Base-by-base conservation (phyloP, 2,113 vertebrate genomes). In the Pseudopodoces humilis region DNA sequence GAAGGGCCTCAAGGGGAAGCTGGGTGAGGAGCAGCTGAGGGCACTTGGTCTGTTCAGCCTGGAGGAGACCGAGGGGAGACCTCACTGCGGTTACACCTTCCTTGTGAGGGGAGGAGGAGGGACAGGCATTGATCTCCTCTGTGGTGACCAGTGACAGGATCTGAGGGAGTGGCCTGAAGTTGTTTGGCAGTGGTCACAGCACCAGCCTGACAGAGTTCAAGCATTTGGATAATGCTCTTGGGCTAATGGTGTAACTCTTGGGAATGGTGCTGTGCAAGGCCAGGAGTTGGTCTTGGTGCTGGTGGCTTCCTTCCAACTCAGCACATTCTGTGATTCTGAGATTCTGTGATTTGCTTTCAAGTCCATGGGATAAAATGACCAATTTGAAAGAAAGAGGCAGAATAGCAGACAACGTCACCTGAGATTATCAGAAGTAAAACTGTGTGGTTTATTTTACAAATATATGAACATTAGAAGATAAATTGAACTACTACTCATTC, bases 251-350 rank as follows among this genome's bases (percentile, higher is more conserved):
- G 31, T 15, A 25, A 53, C 23, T 71, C 47, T 9, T 31, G 47
- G 67, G 39, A 10, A 6, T 37, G 31, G 16, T 53, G 39, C 47
- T 2, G 4, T 72, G 41, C 39, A 39, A 1, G 22, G 22, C 28
- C 0, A 0, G n/a, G n/a, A 72, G n/a, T 1, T 74, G 49, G 28
- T 3, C 58, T 27, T 50, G 12, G 7, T 33, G 14, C 41, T 74
- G 12, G 33, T 55, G 22, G 22, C 14, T 12, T 37, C 39, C 39
- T 74, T 64, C n/a, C 49, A 64, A 10, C 5, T 39, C 28, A 47
- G n/a, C 15, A 8, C 6, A 10, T 47, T 28, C 27, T 39, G 22
- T 33, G 7, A 37, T 46, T 62, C 47, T 83, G 31, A 52, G 25
- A 63, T 13, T 50, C 35, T 64, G 49, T 53, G 28, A 47, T 64